phyloP scores from a whole-genome alignment of 2,888 invertebrate species.

The Chouioia cunea region DNA sequence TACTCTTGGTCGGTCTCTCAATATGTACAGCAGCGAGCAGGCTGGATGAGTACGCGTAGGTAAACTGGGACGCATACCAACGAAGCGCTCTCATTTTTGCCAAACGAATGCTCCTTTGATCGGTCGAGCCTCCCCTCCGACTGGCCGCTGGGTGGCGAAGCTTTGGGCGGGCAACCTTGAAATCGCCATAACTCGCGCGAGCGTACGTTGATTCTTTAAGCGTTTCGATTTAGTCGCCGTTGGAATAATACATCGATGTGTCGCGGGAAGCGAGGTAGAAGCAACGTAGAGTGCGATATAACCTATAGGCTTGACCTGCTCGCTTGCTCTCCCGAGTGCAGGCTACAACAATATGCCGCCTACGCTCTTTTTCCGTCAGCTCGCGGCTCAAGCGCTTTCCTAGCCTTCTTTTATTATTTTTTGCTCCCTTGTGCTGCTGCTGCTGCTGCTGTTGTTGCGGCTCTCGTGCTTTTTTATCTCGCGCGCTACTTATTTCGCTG shows the following conservation, averaged over 20 bases:
- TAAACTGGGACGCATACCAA: too few relatives aligned
- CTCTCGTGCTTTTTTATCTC: too few relatives aligned
- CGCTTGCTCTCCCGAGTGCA: constrained; percentile 27
- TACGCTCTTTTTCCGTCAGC: background rate
- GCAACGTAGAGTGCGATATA: constrained; percentile 14
- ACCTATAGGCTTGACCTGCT: constrained; percentile 41
- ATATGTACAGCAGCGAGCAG: too few relatives aligned
- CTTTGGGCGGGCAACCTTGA: too few relatives aligned
- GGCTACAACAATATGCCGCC: constrained; percentile 27
- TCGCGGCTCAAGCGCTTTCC: constrained; percentile 11
- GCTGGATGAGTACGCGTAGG: too few relatives aligned
- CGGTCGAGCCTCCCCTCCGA: too few relatives aligned
- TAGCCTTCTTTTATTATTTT: background rate
- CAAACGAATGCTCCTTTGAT: background rate
- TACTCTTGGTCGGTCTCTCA: background rate
- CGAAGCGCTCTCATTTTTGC: background rate
- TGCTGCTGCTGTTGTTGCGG: constrained; percentile 28
- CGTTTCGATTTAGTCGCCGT: too few relatives aligned
- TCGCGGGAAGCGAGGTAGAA: background rate
- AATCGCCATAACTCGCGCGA: background rate
- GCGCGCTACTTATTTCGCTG: too few relatives aligned
- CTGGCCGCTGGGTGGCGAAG: too few relatives aligned
- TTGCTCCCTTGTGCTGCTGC: background rate
- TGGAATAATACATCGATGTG: background rate
- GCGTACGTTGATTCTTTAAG: too few relatives aligned